Base-by-base conservation (phyloP, 2,888 invertebrate genomes). In the Agelastica alni region DNA sequence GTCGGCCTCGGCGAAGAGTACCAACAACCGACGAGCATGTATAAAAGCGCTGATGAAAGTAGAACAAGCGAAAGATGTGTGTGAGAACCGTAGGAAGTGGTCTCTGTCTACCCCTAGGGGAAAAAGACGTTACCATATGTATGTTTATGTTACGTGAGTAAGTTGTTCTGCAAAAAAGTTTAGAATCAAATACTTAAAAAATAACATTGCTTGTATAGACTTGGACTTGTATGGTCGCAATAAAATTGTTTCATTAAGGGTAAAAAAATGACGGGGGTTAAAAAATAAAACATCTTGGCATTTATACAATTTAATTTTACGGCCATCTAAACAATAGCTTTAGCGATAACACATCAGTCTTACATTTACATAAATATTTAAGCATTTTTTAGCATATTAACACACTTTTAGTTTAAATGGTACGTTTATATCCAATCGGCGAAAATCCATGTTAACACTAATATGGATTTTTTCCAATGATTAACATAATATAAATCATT, bases 321-420 rank as follows among this genome's bases (percentile, higher is more conserved):
- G 74, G 73, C 73, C 74, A 68, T 66, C 62, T 67, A 70, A 73
- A 71, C 69, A 72, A 68, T 71, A 72, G 73, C 75, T 63, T 69
- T 71, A 72, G 71, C 70, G 64, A 70, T 69, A 73, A 71, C 72
- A 72, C 73, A 75, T 75, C 75, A 75, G 75, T 75, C 75, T 75
- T 75, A 71, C 72, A 74, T 69, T 66, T 69, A 70, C 65, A 68
- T 62, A 66, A 64, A 67, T 58, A 58, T 66, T 62, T 63, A 69
- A 70, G 68, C 68, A 61, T 64, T 68, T 60, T 61, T 61, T 64
- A 65, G 65, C 65, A 65, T 48, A 51, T 54, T 53, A 51, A 56
- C 47, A 56, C 52, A 56, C 48, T 53, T 37, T 46, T 26, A 26
- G 26, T 26, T 28, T 45, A 53, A 49, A 46, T 44, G 55, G 48